A percentile compares a stretch with the other conserved stretches of the same genome.
phyloP scores from a whole-genome alignment of 2,113 vertebrate genomes.

The Chitala chitala region DNA sequence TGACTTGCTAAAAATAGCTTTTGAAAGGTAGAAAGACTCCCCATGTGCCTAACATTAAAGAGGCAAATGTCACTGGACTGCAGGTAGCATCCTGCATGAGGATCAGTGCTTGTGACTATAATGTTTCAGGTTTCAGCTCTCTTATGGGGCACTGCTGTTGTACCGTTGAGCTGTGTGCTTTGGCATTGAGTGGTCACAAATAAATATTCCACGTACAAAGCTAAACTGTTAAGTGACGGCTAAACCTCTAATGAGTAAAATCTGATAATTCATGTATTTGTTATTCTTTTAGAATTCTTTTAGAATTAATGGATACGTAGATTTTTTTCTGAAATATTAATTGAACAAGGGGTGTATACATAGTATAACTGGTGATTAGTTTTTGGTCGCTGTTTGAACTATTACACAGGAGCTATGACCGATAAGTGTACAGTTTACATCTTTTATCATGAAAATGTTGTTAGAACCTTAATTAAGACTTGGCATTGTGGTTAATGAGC shows the following conservation, averaged over 20 bases:
- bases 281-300: no score
- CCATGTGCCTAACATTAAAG: background rate
- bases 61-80: background rate
- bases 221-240: background rate
- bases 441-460: slow-evolving; percentile 1
- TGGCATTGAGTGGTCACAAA: background rate
- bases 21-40: background rate
- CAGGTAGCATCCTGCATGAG: background rate
- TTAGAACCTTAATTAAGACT: background rate
- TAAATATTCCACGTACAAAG: background rate
- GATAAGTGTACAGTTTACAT: background rate
- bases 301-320: background rate
- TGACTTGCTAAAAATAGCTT: slow-evolving; percentile 19
- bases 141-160: background rate
- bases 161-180: background rate
- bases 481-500: background rate
- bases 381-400: slow-evolving; percentile 3
- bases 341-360: background rate
- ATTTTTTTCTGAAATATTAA: background rate
- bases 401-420: background rate
- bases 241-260: no score
- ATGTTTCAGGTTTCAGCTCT: background rate
- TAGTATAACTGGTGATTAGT: background rate
- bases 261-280: no score
- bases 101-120: background rate